phyloP scores from a whole-genome alignment of 2,113 vertebrate genomes.

The Tapirus terrestris region DNA sequence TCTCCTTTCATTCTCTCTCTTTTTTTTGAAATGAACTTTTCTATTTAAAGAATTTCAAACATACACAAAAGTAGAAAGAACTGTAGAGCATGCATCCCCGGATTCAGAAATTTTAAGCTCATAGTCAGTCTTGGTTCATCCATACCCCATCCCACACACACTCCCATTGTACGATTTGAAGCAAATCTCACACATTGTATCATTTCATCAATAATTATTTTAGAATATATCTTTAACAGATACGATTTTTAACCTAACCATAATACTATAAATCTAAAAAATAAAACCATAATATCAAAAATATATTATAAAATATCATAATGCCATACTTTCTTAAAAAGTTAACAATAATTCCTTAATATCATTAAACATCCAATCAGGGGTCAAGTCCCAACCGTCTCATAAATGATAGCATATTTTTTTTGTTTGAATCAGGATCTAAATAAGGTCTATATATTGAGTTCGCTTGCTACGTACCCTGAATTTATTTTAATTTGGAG shows the following conservation, averaged over 20 bases:
- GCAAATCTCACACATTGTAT: background rate
- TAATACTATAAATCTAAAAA: background rate
- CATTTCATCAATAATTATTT: conserved; percentile 4
- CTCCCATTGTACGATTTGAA: background rate
- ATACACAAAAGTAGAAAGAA: background rate
- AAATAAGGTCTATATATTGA: background rate
- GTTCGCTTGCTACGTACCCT: background rate
- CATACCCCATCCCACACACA: background rate
- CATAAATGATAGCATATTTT: background rate
- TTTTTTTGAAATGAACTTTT: background rate
- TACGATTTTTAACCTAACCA: background rate
- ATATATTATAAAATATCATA: background rate
- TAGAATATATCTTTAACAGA: background rate
- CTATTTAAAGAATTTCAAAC: background rate
- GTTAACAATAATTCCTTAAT: background rate
- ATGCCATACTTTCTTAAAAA: background rate
- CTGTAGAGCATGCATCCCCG: background rate
- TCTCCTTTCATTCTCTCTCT: background rate
- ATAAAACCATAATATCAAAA: background rate
- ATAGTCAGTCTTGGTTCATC: background rate
- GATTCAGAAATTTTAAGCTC: background rate
- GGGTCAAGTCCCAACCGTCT: conserved; percentile 15
- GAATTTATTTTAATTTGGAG: background rate
- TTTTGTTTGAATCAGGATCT: background rate
- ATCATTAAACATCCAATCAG: background rate